Percentiles rank a stretch among this genome's conserved stretches.
Conservation (phyloP, 2,113 vertebrate species). For the Ia io region DNA sequence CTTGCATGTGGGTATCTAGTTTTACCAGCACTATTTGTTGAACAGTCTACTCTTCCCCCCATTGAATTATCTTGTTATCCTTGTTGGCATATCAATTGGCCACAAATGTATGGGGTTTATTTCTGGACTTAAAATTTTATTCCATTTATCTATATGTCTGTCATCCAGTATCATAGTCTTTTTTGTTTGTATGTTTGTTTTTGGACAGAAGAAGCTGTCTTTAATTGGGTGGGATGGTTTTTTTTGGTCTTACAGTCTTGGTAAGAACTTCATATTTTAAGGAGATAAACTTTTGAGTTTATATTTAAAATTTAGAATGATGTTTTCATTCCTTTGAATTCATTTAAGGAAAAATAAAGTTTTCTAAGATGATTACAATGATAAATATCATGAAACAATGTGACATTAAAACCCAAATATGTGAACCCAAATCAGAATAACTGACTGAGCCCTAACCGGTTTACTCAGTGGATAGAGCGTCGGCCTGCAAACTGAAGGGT, state of each 20-base stretch:
- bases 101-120: background rate
- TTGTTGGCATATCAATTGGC: background rate
- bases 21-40: background rate
- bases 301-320: constrained; percentile 21
- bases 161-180: background rate
- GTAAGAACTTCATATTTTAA: background rate
- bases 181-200: background rate
- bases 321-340: background rate
- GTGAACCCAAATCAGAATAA: too few species aligned
- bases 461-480: too few species aligned
- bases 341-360: constrained; percentile 1
- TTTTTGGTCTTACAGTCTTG: background rate
- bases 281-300: background rate
- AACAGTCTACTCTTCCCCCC: background rate
- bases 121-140: background rate
- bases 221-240: background rate
- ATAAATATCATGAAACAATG: constrained; percentile 19
- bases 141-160: background rate
- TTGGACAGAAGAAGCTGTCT: background rate
- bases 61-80: background rate
- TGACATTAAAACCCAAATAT: background rate
- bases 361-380: constrained; percentile 20
- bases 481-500: too few species aligned
- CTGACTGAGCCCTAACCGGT: too few species aligned
- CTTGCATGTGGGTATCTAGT: background rate